Evolutionary conservation across 2,797 vertebrate species (phyloP), one percentile per base, ranked within the genome.

Genomic region (Graptemys geographica): DNA sequence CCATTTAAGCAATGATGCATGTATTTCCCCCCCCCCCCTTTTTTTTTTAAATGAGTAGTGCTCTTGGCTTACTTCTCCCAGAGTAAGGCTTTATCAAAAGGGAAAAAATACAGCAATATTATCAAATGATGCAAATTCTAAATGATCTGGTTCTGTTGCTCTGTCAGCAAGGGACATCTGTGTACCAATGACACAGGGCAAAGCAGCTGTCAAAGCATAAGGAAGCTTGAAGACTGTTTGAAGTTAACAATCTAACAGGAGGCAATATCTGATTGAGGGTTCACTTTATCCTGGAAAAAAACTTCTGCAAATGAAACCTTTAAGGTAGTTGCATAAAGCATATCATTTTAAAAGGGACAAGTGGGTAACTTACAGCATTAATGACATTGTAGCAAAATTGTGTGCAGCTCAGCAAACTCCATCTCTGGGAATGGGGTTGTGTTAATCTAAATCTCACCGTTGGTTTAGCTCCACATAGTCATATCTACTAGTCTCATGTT

Each of bases 1-100:
- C 93, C 62, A 25, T 51, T 51, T 74, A 47, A 88, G 79, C 86
- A 89, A 85, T 37, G 62, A 41, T 51, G 11, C 65, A 41, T 65
- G 76, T 94, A 91, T 84, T 85, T 92, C 88, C 41, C 62, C 47
- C 13, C 47, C 13, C 44, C 8, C 7, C 5, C 6, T 44, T 6
- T 6, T 47, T 51, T 19, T 3, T 41, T 3, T 25, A 33, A 37
- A 62, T 33, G 11, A 62, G 6, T 47, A n/a, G 81, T 59, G 62
- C 62, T 74, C 83, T 2, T 27, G 84, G 53, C 28, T 37, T 44
- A 33, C 86, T 78, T 74, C 1, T 1, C 55, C 0, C 57, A 37
- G n/a, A 69, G n/a, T 21, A 37, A 69, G 9, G 0, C n/a, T 85
- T 62, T 86, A 27, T 57, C 85, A 81, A 53, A 62, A 59, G 13